phyloP scores from a whole-genome alignment of 2,113 vertebrate genomes.

The Serinus canaria region DNA sequence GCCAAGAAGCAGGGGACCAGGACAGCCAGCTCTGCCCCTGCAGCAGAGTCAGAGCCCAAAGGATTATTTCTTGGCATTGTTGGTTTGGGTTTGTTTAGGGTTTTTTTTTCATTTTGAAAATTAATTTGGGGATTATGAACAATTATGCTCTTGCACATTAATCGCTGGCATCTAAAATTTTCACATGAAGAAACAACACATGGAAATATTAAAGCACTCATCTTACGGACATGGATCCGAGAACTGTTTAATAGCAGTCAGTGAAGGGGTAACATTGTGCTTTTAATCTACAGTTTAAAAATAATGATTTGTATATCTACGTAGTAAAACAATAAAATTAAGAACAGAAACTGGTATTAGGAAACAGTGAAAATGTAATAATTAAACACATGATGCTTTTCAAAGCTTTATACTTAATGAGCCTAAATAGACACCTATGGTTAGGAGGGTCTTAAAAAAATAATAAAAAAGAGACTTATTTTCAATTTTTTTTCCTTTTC shows the following conservation, averaged over 20 bases:
- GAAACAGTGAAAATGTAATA: slow-evolving; percentile 77
- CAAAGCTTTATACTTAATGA: slow-evolving; percentile 75
- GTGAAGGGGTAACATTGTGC: slow-evolving; percentile 75
- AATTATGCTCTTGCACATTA: slow-evolving; percentile 21
- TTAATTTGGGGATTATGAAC: slow-evolving; percentile 21
- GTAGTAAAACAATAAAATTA: slow-evolving; percentile 74
- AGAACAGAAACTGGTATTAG: slow-evolving; percentile 75
- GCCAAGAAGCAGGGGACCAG: slow-evolving; percentile 48
- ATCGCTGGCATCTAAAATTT: slow-evolving; percentile 54
- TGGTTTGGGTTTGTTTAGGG: not conserved
- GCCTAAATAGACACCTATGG: slow-evolving; percentile 73
- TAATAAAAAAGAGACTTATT: slow-evolving; percentile 52
- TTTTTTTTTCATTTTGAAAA: slow-evolving; percentile 7
- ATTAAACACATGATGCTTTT: slow-evolving; percentile 73
- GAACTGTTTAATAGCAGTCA: slow-evolving; percentile 79
- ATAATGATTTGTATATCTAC: slow-evolving; percentile 76
- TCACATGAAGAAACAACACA: slow-evolving; percentile 64
- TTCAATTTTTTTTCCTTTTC: slow-evolving; percentile 38
- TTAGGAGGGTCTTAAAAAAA: slow-evolving; percentile 70
- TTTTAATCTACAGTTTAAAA: slow-evolving; percentile 77
- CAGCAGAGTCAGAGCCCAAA: not conserved
- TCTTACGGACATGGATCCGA: slow-evolving; percentile 69
- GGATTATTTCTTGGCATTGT: slow-evolving; percentile 42
- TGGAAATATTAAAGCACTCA: slow-evolving; percentile 75
- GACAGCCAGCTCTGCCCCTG: slow-evolving; percentile 43